A percentile compares a stretch with the other conserved stretches of the same genome.
Conservation (phyloP, 2,888 invertebrate genomes). For the Athalia rosae region DNA sequence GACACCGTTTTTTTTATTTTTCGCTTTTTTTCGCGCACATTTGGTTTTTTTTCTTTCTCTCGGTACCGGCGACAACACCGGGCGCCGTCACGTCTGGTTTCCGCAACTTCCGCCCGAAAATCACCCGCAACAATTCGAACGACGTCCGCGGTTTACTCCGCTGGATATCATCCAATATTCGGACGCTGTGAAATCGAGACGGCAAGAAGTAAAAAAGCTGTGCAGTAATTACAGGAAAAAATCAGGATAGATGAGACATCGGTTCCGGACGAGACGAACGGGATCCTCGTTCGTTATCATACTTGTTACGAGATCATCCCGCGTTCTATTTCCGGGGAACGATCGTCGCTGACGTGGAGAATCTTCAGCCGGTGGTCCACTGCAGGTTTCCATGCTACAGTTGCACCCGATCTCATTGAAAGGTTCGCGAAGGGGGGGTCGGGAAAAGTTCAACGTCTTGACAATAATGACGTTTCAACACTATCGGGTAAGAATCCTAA, state of each 20-base stretch:
- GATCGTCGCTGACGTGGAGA: not conserved
- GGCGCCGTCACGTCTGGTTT: not conserved
- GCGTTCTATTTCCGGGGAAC: too few species aligned
- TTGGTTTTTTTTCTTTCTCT: not conserved
- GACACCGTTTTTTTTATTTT: not conserved
- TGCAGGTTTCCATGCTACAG: too few species aligned
- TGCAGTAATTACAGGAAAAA: too few species aligned
- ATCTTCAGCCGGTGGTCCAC: too few species aligned
- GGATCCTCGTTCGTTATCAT: too few species aligned
- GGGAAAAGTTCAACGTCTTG: conserved; percentile 13
- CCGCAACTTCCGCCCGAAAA: conserved; percentile 1
- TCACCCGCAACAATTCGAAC: not conserved
- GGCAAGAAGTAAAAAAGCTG: too few species aligned
- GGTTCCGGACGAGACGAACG: too few species aligned
- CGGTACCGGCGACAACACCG: not conserved
- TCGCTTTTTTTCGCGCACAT: not conserved
- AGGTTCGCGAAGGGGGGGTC: not conserved
- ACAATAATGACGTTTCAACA: conserved; percentile 21
- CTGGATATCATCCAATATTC: too few species aligned
- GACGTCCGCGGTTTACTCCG: too few species aligned
- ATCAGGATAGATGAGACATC: too few species aligned
- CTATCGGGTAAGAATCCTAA: conserved; percentile 28
- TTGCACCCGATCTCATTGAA: conserved; percentile 1
- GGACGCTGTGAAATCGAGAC: too few species aligned
- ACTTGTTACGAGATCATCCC: too few species aligned